Percentiles rank a stretch among this genome's conserved stretches.
phyloP scores from a whole-genome alignment of 2,797 vertebrate genomes.

The Melopsittacus undulatus region DNA sequence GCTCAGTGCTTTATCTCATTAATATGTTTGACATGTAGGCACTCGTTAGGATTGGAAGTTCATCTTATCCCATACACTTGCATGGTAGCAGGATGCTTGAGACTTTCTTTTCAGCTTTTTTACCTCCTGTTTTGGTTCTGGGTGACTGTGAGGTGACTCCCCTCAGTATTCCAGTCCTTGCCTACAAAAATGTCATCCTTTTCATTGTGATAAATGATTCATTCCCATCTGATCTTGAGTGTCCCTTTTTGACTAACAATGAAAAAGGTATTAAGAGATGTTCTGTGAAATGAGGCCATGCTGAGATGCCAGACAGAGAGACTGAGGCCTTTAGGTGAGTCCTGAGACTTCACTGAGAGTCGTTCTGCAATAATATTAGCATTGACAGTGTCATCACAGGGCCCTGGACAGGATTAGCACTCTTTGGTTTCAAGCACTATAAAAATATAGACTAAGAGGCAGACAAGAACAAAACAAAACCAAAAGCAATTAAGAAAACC shows the following conservation, averaged over 20 bases:
- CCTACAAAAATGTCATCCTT: background rate
- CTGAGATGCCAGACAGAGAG: background rate
- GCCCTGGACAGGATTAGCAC: background rate
- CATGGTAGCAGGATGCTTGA: background rate
- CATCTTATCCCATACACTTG: background rate
- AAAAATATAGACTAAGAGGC: background rate
- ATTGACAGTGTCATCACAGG: background rate
- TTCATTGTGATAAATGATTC: constrained; percentile 1
- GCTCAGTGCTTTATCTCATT: background rate
- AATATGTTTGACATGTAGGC: background rate
- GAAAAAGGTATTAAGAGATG: background rate
- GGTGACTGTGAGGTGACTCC: background rate
- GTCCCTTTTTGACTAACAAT: background rate
- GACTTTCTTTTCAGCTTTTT: background rate
- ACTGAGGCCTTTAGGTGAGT: background rate
- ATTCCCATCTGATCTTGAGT: background rate
- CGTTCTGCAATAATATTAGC: background rate
- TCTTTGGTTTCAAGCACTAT: background rate
- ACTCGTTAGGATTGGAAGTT: background rate
- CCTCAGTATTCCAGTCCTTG: background rate
- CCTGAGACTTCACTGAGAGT: background rate
- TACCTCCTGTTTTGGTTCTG: background rate
- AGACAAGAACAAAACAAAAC: background rate
- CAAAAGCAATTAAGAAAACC: accelerated
- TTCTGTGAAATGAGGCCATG: background rate